Percentiles rank a stretch among this genome's conserved stretches.
phyloP scores from a whole-genome alignment of 2,113 vertebrate genomes.

The Peucedramus taeniatus region DNA sequence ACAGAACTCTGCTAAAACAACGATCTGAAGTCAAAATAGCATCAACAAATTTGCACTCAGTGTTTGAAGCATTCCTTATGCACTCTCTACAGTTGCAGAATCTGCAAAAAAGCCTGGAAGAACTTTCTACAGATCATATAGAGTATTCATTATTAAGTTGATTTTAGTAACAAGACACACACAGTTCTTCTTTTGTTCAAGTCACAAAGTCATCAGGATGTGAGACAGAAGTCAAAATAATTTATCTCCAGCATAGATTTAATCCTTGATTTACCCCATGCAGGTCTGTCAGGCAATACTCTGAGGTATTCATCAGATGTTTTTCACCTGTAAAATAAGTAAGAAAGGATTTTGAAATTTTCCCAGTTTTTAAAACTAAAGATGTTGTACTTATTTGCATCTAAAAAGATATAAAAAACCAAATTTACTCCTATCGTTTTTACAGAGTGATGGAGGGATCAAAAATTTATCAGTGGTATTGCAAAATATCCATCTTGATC shows the following conservation, averaged over 20 bases:
- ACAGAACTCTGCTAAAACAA: not conserved
- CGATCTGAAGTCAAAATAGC: not conserved
- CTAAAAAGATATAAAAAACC: fast-evolving
- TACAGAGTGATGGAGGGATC: not conserved
- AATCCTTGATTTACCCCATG: not conserved
- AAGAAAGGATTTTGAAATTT: not conserved
- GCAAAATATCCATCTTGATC: not conserved
- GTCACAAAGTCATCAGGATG: not conserved
- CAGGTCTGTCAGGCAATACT: not conserved
- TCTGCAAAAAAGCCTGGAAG: not conserved
- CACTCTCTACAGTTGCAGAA: not conserved
- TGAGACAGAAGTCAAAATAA: not conserved
- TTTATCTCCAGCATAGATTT: not conserved
- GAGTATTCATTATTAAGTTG: not conserved
- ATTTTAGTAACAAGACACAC: not conserved
- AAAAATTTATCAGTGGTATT: not conserved
- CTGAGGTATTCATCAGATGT: not conserved
- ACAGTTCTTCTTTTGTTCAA: not conserved
- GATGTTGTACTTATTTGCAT: not conserved
- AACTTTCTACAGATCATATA: not conserved
- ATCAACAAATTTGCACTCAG: not conserved
- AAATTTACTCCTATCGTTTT: not conserved
- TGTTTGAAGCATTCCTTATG: not conserved
- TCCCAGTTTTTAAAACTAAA: not conserved
- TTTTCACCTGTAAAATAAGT: not conserved